Evolutionary conservation across 2,797 vertebrate genomes (phyloP).

Genomic region (Meriones psammophilus): DNA sequence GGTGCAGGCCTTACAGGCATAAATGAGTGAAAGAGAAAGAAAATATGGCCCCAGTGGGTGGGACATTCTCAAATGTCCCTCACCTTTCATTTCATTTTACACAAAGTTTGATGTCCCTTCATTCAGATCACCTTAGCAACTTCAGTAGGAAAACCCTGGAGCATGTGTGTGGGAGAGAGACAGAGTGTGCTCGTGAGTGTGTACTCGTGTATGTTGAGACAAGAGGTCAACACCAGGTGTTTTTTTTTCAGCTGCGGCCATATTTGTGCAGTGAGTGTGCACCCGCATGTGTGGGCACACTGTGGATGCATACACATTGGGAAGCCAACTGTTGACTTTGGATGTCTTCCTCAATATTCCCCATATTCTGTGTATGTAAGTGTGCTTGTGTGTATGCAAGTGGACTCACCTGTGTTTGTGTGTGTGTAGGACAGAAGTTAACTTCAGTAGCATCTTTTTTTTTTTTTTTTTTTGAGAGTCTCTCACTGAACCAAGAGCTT

Average conservation of each 20-base stretch:
- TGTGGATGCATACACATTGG: neutral
- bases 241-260: neutral
- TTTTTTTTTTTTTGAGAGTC: too few relatives aligned
- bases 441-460: too few relatives aligned
- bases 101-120: conserved; percentile 2
- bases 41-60: neutral
- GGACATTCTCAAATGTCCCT: neutral
- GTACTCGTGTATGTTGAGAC: neutral
- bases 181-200: neutral
- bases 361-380: neutral
- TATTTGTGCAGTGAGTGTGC: neutral
- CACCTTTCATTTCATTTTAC: conserved; percentile 39
- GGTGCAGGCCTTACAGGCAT: neutral
- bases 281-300: neutral
- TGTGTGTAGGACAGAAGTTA: neutral
- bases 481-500: neutral
- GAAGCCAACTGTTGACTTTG: neutral
- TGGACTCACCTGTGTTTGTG: neutral
- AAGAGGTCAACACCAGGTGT: neutral
- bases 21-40: neutral
- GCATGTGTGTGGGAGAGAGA: too few relatives aligned
- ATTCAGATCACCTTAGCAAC: neutral
- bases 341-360: neutral
- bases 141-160: neutral
- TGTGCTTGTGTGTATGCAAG: neutral